These are phyloP conservation scores for Agrochola litura DNA, from an alignment of 2,888 invertebrate species.

Conservation along the genomic window DNA sequence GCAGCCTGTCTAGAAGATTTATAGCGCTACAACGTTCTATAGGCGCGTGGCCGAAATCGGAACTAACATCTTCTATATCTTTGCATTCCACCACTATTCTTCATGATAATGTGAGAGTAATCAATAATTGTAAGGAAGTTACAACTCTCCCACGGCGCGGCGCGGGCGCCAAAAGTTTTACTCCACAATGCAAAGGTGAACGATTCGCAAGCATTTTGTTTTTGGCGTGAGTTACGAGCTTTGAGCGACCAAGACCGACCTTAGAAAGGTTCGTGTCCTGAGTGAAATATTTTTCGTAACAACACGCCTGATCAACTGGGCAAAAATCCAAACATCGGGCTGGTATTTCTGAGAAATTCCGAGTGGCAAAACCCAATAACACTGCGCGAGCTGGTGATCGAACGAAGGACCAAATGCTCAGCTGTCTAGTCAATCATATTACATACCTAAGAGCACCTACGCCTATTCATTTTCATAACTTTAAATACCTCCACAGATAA, in stretches of 20 bases:
- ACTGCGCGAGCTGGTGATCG: not conserved
- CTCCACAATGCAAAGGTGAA: constrained; percentile 55
- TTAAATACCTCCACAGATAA: not conserved
- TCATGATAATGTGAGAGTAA: constrained; percentile 13
- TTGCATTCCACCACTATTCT: not conserved
- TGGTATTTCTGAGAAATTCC: not conserved
- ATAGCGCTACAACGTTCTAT: not conserved
- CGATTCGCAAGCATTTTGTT: constrained; percentile 44
- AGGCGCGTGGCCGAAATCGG: not conserved
- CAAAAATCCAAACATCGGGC: not conserved
- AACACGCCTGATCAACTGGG: not conserved
- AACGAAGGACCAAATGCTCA: not conserved
- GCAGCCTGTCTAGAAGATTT: too few species aligned
- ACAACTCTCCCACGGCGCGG: constrained; percentile 40
- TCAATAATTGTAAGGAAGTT: constrained; percentile 35
- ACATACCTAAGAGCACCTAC: not conserved
- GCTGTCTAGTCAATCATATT: too few species aligned
- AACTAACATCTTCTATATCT: not conserved
- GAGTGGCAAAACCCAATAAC: not conserved
- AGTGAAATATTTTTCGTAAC: not conserved
- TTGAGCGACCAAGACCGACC: not conserved
- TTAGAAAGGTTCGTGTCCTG: not conserved
- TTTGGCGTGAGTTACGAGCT: not conserved
- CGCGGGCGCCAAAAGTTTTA: constrained; percentile 53
- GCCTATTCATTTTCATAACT: not conserved